A percentile compares a stretch with the other conserved stretches of the same genome.
These are phyloP conservation scores for Lasioglossum pauxillum DNA, from an alignment of 2,888 invertebrate genomes.

Conservation along the genomic window DNA sequence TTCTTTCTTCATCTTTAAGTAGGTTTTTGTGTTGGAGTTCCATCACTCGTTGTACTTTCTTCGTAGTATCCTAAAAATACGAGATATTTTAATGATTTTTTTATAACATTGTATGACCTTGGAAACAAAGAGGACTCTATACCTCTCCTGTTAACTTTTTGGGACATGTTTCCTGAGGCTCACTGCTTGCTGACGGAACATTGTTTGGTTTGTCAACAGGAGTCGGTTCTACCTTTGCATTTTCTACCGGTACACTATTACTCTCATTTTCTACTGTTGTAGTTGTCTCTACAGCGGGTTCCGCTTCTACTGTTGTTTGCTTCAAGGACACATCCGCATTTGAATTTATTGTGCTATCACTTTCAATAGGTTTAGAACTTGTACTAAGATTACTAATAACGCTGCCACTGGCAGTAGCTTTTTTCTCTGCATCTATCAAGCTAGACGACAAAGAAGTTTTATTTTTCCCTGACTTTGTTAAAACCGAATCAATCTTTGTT, in stretches of 20 bases:
- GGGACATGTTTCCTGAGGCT: conserved; percentile 18
- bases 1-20: conserved; percentile 88
- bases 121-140: not conserved
- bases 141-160: conserved; percentile 60
- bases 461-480: conserved; percentile 85
- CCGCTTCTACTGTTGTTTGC: not conserved
- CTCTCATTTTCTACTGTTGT: conserved; percentile 17
- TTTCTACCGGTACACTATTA: conserved; percentile 16
- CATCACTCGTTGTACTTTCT: conserved; percentile 88
- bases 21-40: conserved; percentile 86
- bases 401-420: conserved; percentile 26
- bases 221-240: conserved; percentile 43
- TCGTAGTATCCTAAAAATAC: conserved; percentile 86
- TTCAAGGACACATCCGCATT: conserved; percentile 7
- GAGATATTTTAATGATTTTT: not conserved
- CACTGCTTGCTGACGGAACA: not conserved
- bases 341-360: conserved; percentile 24
- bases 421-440: conserved; percentile 77
- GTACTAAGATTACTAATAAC: conserved; percentile 11
- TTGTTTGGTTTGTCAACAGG: conserved; percentile 36
- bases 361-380: conserved; percentile 25
- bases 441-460: conserved; percentile 63
- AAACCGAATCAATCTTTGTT: conserved; percentile 88
- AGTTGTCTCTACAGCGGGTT: not conserved
- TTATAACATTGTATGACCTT: not conserved